Evolutionary conservation across 2,113 vertebrate genomes (phyloP).

Genomic region (Plecotus auritus): DNA sequence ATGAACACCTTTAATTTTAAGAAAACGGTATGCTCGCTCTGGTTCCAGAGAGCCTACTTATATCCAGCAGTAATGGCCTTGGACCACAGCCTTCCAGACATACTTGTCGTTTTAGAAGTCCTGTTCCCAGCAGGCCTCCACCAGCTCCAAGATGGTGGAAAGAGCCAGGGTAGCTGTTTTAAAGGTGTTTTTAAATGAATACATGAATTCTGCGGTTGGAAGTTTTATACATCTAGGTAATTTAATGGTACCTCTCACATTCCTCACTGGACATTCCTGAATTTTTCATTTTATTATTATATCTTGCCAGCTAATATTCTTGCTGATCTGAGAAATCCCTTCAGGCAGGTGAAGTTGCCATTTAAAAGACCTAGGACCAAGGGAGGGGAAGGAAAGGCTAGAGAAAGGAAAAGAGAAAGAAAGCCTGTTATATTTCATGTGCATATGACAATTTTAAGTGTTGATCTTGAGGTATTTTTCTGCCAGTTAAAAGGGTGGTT

Average conservation of each 20-base stretch:
- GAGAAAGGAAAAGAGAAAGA: neutral
- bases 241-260: neutral
- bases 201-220: neutral
- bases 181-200: neutral
- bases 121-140: neutral
- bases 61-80: neutral
- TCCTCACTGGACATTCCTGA: neutral
- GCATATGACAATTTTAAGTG: neutral
- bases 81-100: neutral
- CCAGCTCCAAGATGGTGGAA: neutral
- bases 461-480: neutral
- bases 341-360: neutral
- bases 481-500: neutral
- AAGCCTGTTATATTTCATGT: neutral
- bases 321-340: neutral
- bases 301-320: neutral
- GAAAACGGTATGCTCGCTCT: neutral
- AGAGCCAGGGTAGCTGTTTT: neutral
- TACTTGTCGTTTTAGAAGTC: neutral
- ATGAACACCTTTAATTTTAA: neutral
- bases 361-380: neutral
- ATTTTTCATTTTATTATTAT: conserved; percentile 11
- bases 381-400: neutral
- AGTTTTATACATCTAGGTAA: neutral
- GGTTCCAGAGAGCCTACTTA: neutral